phyloP scores from a whole-genome alignment of 2,888 invertebrate species.

The Teleiodes luculella region DNA sequence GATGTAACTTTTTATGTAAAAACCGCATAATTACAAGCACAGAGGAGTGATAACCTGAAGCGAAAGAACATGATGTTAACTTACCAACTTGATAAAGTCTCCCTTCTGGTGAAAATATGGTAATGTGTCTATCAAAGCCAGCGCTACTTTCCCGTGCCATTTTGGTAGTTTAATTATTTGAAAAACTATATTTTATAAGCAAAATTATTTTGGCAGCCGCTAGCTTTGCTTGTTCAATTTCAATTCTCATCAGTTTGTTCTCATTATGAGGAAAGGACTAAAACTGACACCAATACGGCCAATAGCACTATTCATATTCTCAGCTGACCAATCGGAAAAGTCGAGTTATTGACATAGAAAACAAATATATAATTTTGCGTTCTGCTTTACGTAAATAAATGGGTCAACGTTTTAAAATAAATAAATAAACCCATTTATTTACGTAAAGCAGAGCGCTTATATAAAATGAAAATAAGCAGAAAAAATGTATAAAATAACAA shows the following conservation, averaged over 20 bases:
- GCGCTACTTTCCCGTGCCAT: conserved; percentile 99
- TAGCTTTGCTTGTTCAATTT: conserved; percentile 35
- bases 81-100: conserved; percentile 98
- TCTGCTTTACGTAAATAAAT: no score
- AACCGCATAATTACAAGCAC: no score
- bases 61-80: conserved; percentile 43
- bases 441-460: no score
- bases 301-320: background rate
- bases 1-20: no score
- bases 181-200: conserved; percentile 11
- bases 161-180: conserved; percentile 31
- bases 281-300: no score
- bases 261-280: no score
- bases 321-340: background rate
- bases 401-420: no score
- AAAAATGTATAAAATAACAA: no score
- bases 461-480: no score
- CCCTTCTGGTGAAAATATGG: conserved; percentile 99
- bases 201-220: conserved; percentile 37
- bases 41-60: background rate
- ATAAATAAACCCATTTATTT: no score
- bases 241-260: conserved; percentile 38
- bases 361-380: no score
- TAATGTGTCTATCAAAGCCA: conserved; percentile 99
- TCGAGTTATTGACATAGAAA: no score